Conservation (phyloP, 2,888 invertebrate genomes). For the Spodoptera exigua region DNA sequence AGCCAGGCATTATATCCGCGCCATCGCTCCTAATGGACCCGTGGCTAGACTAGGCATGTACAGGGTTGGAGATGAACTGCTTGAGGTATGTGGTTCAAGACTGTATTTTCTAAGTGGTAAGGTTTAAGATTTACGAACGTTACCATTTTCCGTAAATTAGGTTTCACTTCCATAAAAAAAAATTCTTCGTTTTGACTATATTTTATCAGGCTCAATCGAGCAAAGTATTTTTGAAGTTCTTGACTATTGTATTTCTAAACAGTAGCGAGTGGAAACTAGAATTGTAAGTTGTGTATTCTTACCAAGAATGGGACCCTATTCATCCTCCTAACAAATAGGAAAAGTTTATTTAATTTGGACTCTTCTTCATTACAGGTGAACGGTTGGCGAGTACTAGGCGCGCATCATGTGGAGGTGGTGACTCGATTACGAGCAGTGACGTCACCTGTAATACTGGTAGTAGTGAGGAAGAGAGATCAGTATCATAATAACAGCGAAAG, state of each 20-base stretch:
- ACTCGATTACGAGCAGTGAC: constrained; percentile 95
- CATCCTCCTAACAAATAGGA: no score
- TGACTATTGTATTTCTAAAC: no score
- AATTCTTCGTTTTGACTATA: no score
- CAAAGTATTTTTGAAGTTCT: no score
- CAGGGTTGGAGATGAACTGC: constrained; percentile 95
- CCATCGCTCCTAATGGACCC: constrained; percentile 96
- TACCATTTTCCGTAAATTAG: no score
- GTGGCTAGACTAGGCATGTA: constrained; percentile 94
- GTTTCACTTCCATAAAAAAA: no score
- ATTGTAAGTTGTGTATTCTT: no score
- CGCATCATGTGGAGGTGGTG: constrained; percentile 97
- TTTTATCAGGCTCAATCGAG: no score
- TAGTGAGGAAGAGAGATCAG: constrained; percentile 88
- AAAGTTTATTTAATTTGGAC: no score
- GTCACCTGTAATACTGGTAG: constrained; percentile 94
- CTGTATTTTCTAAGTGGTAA: not conserved
- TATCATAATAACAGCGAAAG: constrained; percentile 47
- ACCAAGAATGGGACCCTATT: no score
- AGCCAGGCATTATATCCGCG: constrained; percentile 97
- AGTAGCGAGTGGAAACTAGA: no score
- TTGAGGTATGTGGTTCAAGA: constrained; percentile 88
- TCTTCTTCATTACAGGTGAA: constrained; percentile 93
- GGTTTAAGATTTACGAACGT: not conserved
- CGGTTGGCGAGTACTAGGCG: constrained; percentile 94